Evolutionary conservation across 2,113 vertebrate species (phyloP).

Genomic region (Xyliphius kryptos): DNA sequence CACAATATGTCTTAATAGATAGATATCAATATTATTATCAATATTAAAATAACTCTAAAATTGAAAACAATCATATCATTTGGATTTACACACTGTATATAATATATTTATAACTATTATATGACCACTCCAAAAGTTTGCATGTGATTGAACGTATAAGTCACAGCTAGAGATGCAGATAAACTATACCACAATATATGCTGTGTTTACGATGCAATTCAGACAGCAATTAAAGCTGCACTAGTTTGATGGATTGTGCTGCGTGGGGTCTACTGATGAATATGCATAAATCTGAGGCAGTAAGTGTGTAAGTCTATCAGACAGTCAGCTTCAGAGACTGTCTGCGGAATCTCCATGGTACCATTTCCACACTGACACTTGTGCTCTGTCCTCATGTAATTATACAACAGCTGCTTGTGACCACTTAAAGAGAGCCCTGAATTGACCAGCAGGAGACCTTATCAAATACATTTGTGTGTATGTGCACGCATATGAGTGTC

Average conservation of each 20-base stretch:
- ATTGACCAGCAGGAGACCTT: constrained; percentile 14
- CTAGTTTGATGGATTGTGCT: constrained; percentile 17
- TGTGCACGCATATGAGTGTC: neutral
- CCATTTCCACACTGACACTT: constrained; percentile 15
- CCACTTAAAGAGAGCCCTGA: constrained; percentile 18
- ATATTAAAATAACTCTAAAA: too few species aligned
- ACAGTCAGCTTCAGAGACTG: constrained; percentile 24
- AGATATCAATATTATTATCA: too few species aligned
- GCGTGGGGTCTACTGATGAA: constrained; percentile 9
- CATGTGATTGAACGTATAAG: too few species aligned
- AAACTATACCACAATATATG: too few species aligned
- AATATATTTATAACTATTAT: too few species aligned
- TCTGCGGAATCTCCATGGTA: constrained; percentile 24
- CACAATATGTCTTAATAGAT: too few species aligned
- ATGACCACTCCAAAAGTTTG: too few species aligned
- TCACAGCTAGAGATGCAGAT: too few species aligned
- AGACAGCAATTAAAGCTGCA: constrained; percentile 25
- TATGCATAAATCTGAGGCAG: constrained; percentile 13
- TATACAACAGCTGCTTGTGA: constrained; percentile 29
- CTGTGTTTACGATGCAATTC: constrained; percentile 10
- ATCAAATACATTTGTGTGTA: constrained; percentile 10
- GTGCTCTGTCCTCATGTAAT: constrained; percentile 18
- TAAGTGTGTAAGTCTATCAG: constrained; percentile 14
- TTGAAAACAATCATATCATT: too few species aligned
- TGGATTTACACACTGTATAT: too few species aligned